Conservation (phyloP, 2,888 invertebrate genomes). For the Tillus elongatus region DNA sequence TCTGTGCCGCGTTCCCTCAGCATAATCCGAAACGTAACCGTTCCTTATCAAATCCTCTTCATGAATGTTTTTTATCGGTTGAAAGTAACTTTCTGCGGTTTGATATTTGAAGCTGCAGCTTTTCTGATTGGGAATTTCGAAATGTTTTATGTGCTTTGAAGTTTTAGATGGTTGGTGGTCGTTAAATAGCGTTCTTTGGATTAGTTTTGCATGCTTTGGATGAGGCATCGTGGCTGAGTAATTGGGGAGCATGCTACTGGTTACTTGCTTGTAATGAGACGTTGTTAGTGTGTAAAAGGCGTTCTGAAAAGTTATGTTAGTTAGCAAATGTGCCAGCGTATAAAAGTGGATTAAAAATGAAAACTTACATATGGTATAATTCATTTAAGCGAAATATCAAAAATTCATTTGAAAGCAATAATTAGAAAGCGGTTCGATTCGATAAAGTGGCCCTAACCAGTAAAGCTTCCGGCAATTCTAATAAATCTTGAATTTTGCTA, state of each 20-base stretch:
- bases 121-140: slow-evolving; percentile 56
- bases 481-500: too few species aligned
- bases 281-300: slow-evolving; percentile 44
- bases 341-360: too few species aligned
- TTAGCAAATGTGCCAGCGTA: too few species aligned
- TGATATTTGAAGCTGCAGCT: slow-evolving; percentile 52
- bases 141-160: slow-evolving; percentile 49
- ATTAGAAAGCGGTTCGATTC: too few species aligned
- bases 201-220: slow-evolving; percentile 45
- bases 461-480: too few species aligned
- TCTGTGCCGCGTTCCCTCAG: too few species aligned
- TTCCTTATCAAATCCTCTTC: slow-evolving; percentile 41
- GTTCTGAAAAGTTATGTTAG: slow-evolving; percentile 42
- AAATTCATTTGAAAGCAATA: too few species aligned
- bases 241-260: slow-evolving; percentile 41
- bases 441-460: too few species aligned
- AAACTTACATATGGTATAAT: too few species aligned
- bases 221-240: slow-evolving; percentile 48
- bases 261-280: slow-evolving; percentile 53
- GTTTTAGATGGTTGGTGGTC: slow-evolving; percentile 37
- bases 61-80: slow-evolving; percentile 55
- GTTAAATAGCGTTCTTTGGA: slow-evolving; percentile 39
- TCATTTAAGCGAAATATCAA: too few species aligned
- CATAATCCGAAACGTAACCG: slow-evolving; percentile 38
- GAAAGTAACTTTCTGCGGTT: slow-evolving; percentile 51